These are phyloP conservation scores for Gila orcuttii DNA, from an alignment of 2,113 vertebrate species.

Conservation along the genomic window DNA sequence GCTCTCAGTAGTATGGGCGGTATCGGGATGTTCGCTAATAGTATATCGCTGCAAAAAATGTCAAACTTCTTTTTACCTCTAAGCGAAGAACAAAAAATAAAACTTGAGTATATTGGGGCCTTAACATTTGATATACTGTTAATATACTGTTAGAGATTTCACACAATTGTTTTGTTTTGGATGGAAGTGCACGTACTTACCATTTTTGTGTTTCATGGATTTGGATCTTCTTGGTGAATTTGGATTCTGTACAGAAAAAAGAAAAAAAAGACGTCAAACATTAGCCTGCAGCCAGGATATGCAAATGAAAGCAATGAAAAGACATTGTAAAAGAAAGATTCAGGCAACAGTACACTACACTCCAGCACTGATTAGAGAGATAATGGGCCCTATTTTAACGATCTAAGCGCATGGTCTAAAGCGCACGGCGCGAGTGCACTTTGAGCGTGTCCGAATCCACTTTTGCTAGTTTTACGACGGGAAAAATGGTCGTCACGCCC, in stretches of 20 bases:
- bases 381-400: background rate
- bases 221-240: conserved; percentile 97
- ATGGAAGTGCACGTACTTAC: conserved; percentile 72
- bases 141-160: background rate
- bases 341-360: background rate
- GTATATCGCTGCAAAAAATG: background rate
- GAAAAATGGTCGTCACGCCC: too few relatives aligned
- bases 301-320: background rate
- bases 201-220: conserved; percentile 96
- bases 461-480: too few relatives aligned
- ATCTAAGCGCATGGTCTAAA: too few relatives aligned
- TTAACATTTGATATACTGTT: background rate
- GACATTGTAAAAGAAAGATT: background rate
- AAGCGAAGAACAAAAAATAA: background rate
- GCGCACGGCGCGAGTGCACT: too few relatives aligned
- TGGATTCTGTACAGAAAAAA: conserved; percentile 83
- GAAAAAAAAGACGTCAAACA: background rate
- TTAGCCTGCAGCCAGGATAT: background rate
- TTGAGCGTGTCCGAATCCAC: too few relatives aligned
- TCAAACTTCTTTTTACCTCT: background rate
- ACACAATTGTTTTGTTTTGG: background rate
- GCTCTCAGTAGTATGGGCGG: background rate
- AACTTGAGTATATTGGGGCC: background rate
- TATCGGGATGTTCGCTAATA: background rate
- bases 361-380: background rate